These are phyloP conservation scores for Caenorhabditis uteleia DNA, from an alignment of 2,888 invertebrate genomes.

Conservation along the genomic window DNA sequence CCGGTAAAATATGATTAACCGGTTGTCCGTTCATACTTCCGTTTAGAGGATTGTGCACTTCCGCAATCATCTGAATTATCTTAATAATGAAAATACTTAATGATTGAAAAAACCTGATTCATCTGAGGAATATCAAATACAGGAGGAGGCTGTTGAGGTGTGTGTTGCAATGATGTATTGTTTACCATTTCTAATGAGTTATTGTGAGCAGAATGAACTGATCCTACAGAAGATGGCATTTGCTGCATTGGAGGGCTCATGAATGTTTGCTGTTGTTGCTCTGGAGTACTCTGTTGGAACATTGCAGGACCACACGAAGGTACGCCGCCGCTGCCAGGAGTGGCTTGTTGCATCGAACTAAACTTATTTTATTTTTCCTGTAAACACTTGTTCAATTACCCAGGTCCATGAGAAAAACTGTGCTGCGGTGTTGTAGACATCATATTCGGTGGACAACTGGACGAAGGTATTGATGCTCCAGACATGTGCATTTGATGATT, in stretches of 20 bases:
- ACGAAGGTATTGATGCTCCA: background rate
- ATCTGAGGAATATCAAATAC: too few species aligned
- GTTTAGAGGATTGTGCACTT: too few species aligned
- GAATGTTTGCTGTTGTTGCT: slow-evolving; percentile 34
- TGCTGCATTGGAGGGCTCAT: slow-evolving; percentile 42
- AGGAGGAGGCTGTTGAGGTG: slow-evolving; percentile 5
- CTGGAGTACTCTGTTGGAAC: slow-evolving; percentile 39
- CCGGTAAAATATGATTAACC: too few species aligned
- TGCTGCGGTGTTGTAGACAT: slow-evolving; percentile 22
- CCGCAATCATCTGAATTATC: too few species aligned
- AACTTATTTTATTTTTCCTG: slow-evolving; percentile 5
- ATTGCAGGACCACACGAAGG: slow-evolving; percentile 37
- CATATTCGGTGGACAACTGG: slow-evolving; percentile 7
- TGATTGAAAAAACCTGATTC: too few species aligned
- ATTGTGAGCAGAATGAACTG: slow-evolving; percentile 45
- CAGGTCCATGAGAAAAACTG: slow-evolving; percentile 5
- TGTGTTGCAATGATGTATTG: slow-evolving; percentile 9
- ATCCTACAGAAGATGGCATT: slow-evolving; percentile 46
- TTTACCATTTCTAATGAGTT: slow-evolving; percentile 37
- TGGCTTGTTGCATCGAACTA: slow-evolving; percentile 40
- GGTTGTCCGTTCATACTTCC: too few species aligned
- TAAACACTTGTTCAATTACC: slow-evolving; percentile 4
- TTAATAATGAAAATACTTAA: too few species aligned
- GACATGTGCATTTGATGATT: background rate
- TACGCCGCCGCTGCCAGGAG: slow-evolving; percentile 44